Evolutionary conservation across 2,888 invertebrate species (phyloP).

Genomic region (Lasioglossum malachurum): DNA sequence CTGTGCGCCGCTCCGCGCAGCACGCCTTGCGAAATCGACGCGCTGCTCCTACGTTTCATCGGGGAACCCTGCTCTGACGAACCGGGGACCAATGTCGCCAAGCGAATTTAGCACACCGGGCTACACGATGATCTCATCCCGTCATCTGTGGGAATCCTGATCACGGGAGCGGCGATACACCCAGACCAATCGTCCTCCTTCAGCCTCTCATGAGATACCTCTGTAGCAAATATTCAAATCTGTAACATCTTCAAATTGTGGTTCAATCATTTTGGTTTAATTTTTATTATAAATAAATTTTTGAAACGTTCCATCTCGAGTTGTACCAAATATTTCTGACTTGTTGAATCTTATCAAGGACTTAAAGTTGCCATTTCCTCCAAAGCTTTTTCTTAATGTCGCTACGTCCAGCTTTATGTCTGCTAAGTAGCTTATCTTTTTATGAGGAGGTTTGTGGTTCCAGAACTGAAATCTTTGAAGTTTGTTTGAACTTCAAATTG

Average conservation of each 20-base stretch:
- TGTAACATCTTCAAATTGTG: neutral
- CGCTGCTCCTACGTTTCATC: conserved; percentile 62
- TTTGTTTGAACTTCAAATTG: no score
- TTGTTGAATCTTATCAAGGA: no score
- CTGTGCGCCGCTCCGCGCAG: conserved; percentile 31
- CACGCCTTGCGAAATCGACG: conserved; percentile 76
- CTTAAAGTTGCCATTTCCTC: no score
- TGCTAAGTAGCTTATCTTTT: no score
- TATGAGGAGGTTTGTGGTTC: no score
- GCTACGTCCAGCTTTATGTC: no score
- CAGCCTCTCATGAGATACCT: neutral
- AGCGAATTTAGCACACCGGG: conserved; percentile 6
- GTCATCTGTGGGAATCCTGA: neutral
- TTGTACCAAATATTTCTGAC: no score
- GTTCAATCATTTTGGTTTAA: no score
- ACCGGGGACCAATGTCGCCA: conserved; percentile 17
- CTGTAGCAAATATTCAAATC: neutral
- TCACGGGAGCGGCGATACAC: neutral
- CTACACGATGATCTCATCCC: conserved; percentile 23
- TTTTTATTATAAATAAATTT: no score
- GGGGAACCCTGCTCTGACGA: conserved; percentile 49
- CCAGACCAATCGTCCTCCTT: neutral
- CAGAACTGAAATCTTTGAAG: no score
- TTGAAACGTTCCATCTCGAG: no score
- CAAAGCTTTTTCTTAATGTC: no score